Evolutionary conservation across 2,888 invertebrate species (phyloP).

Genomic region (Stictocephala bisonia): DNA sequence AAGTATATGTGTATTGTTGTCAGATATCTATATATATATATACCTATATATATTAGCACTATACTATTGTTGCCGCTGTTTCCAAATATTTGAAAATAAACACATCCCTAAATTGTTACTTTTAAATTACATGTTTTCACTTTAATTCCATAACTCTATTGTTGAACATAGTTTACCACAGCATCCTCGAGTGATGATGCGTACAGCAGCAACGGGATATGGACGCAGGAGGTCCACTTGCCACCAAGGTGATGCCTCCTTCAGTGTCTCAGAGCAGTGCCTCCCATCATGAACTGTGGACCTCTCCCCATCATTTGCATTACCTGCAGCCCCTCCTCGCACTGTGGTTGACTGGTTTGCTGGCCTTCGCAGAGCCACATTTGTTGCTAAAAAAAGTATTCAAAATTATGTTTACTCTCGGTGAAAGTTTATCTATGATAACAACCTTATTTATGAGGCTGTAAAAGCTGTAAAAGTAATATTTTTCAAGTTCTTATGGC

Average conservation of each 20-base stretch:
- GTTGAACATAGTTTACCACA: too few relatives aligned
- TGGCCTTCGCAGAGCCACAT: slow-evolving; percentile 87
- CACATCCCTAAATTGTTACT: too few relatives aligned
- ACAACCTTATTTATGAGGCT: too few relatives aligned
- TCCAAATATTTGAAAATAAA: too few relatives aligned
- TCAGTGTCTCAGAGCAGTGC: slow-evolving; percentile 89
- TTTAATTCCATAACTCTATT: too few relatives aligned
- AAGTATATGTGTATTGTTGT: too few relatives aligned
- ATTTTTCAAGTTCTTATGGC: too few relatives aligned
- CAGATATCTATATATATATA: too few relatives aligned
- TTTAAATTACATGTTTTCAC: too few relatives aligned
- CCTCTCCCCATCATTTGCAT: slow-evolving; percentile 89
- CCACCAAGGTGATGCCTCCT: slow-evolving; percentile 95
- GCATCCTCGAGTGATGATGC: slow-evolving; percentile 86
- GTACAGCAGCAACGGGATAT: slow-evolving; percentile 85
- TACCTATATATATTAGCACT: too few relatives aligned
- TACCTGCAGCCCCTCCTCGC: slow-evolving; percentile 82
- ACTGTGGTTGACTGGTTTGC: slow-evolving; percentile 92
- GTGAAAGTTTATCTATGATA: not conserved
- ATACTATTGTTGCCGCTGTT: too few relatives aligned
- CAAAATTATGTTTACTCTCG: not conserved
- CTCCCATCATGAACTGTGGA: slow-evolving; percentile 88
- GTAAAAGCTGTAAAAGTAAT: too few relatives aligned
- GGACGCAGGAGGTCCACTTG: slow-evolving; percentile 86
- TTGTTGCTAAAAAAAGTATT: slow-evolving; percentile 72